A percentile compares a stretch with the other conserved stretches of the same genome.
These are phyloP conservation scores for Nipponia nippon DNA, from an alignment of 2,113 vertebrate genomes.

Conservation along the genomic window DNA sequence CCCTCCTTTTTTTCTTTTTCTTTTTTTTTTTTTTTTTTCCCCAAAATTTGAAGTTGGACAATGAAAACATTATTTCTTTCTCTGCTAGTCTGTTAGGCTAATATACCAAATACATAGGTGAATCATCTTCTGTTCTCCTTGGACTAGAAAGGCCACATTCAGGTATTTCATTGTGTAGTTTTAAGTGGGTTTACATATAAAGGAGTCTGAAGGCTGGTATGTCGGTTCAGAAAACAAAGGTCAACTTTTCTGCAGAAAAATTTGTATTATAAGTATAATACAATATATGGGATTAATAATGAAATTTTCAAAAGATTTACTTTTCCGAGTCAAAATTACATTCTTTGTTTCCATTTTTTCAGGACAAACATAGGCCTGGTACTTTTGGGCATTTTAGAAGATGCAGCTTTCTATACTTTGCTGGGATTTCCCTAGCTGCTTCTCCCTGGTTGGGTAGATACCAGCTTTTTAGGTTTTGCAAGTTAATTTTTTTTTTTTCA, in stretches of 20 bases:
- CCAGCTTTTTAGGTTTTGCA: neutral
- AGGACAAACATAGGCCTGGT: neutral
- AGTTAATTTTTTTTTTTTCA: neutral
- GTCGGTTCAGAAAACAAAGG: neutral
- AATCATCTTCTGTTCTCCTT: neutral
- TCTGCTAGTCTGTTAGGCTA: neutral
- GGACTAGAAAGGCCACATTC: neutral
- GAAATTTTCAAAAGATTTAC: neutral
- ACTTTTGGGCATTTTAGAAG: neutral
- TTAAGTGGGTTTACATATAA: neutral
- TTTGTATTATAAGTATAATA: neutral
- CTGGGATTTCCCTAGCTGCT: neutral
- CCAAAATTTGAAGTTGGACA: neutral
- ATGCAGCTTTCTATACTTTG: neutral
- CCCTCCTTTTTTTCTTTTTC: neutral
- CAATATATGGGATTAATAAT: neutral
- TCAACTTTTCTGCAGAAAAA: neutral
- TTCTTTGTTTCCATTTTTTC: neutral
- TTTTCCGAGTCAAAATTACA: neutral
- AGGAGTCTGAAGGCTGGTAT: neutral
- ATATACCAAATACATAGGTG: neutral
- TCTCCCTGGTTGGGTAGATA: neutral
- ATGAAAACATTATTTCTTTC: neutral
- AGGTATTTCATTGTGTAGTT: neutral
- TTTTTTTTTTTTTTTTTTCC: no score